Conservation (phyloP, 2,888 invertebrate genomes). For the Cephus runcator region DNA sequence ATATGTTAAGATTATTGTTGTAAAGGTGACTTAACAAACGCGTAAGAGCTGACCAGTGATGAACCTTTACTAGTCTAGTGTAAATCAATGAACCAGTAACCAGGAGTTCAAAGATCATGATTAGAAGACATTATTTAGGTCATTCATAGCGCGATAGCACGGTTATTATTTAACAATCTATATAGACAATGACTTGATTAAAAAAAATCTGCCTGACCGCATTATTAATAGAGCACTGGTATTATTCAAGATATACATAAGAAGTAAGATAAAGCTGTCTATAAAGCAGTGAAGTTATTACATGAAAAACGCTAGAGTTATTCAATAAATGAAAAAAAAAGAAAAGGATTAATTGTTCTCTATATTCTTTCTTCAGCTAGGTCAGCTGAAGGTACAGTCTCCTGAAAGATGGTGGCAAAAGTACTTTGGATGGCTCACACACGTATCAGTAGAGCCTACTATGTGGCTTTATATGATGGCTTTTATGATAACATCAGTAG, state of each 20-base stretch:
- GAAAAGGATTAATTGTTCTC: not conserved
- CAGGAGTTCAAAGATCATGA: not conserved
- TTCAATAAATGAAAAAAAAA: not conserved
- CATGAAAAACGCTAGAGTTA: not conserved
- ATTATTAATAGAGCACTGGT: not conserved
- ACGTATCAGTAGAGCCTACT: constrained; percentile 84
- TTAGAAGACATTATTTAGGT: no score
- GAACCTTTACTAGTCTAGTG: not conserved
- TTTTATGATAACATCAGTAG: constrained; percentile 82
- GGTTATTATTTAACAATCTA: not conserved
- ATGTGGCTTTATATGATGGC: constrained; percentile 92
- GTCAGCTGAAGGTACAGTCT: not conserved
- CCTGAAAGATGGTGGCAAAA: constrained; percentile 23
- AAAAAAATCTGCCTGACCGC: not conserved
- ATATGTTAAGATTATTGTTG: not conserved
- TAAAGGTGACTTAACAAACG: not conserved
- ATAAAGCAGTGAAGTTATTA: not conserved
- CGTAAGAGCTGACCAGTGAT: not conserved
- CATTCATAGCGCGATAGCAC: no score
- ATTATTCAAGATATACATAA: not conserved
- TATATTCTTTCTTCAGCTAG: not conserved
- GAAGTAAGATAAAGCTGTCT: not conserved
- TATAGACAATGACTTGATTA: not conserved
- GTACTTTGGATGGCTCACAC: constrained; percentile 45
- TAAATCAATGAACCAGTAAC: not conserved